Evolutionary conservation across 2,797 vertebrate genomes (phyloP).

Genomic region (Anguilla anguilla): DNA sequence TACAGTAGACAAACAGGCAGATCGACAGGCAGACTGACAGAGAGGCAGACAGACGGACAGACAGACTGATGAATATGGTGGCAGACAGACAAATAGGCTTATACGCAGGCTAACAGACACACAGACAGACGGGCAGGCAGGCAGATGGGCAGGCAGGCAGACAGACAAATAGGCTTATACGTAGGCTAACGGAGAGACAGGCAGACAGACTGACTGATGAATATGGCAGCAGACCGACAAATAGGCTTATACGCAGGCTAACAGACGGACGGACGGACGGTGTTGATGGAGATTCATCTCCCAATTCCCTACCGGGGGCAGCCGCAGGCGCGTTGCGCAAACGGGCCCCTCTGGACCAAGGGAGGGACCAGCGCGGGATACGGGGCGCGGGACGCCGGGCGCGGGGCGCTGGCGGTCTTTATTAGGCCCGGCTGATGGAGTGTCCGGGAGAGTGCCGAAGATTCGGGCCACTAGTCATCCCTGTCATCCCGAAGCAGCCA

Average conservation of each 20-base stretch:
- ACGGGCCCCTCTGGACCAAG: not conserved
- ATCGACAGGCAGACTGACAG: not conserved
- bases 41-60: too few species aligned
- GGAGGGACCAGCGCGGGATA: not conserved
- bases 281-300: constrained; percentile 18
- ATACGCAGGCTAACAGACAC: too few species aligned
- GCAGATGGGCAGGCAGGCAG: not conserved
- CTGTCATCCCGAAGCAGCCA: constrained; percentile 35
- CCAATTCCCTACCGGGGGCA: not conserved
- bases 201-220: not conserved
- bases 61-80: too few species aligned
- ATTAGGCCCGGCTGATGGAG: constrained; percentile 73
- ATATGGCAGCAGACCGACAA: not conserved
- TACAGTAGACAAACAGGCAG: not conserved
- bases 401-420: constrained; percentile 57
- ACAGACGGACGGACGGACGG: not conserved
- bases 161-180: not conserved
- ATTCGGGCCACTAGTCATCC: constrained; percentile 64
- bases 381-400: not conserved
- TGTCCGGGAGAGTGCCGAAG: constrained; percentile 46
- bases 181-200: not conserved
- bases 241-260: not conserved
- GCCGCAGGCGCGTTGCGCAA: not conserved
- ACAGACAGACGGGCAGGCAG: not conserved
- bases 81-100: too few species aligned